These are phyloP conservation scores for Lagorchestes hirsutus DNA, from an alignment of 2,797 vertebrate species.

Conservation along the genomic window DNA sequence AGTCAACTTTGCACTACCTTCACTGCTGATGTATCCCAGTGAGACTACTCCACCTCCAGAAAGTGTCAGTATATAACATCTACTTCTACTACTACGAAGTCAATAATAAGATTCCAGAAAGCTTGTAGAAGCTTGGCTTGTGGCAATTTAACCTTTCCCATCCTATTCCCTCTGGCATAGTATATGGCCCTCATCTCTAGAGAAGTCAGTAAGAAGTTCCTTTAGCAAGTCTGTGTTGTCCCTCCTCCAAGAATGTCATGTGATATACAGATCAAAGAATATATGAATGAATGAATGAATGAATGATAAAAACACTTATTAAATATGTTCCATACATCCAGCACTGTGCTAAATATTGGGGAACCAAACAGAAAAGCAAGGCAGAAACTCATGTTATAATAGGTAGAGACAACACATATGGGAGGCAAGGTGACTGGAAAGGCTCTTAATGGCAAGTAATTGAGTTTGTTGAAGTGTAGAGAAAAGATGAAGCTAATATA, in stretches of 20 bases:
- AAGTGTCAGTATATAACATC: neutral
- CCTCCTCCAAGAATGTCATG: neutral
- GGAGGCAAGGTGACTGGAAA: neutral
- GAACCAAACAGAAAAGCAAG: neutral
- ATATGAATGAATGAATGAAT: neutral
- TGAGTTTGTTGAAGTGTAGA: neutral
- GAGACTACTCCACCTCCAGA: neutral
- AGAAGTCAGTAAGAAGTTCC: neutral
- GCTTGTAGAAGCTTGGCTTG: neutral
- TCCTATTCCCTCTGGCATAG: neutral
- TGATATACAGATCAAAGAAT: neutral
- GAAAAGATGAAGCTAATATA: neutral
- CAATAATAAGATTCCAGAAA: neutral
- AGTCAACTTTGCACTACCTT: neutral
- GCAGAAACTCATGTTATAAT: neutral
- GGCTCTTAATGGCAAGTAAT: neutral
- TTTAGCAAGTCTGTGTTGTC: neutral
- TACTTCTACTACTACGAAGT: neutral
- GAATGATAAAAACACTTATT: neutral
- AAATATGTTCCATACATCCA: neutral
- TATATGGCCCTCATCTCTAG: neutral
- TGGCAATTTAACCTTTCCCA: neutral
- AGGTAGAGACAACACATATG: neutral
- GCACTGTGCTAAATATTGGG: neutral
- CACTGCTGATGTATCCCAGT: neutral